A percentile compares a stretch with the other conserved stretches of the same genome.
Evolutionary conservation across 1,140 invertebrate species (phyloP).

Genomic region (Diabrotica undecimpunctata): DNA sequence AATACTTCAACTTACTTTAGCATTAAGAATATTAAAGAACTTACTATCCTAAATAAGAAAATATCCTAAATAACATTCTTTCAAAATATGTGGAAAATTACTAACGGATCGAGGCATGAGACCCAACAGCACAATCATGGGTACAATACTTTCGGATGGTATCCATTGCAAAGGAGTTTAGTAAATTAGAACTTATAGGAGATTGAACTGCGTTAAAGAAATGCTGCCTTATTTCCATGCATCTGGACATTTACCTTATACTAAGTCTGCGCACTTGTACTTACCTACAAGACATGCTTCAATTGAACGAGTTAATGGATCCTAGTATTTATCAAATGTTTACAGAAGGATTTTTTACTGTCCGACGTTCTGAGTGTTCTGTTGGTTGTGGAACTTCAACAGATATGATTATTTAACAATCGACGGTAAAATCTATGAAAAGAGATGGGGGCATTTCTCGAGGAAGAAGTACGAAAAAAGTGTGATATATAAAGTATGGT

Average conservation of each 20-base stretch:
- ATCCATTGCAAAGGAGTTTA: no score
- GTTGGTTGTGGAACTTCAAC: constrained; percentile 26
- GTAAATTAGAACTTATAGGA: no score
- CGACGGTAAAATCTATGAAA: constrained; percentile 48
- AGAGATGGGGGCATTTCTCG: constrained; percentile 44
- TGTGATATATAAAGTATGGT: constrained; percentile 45
- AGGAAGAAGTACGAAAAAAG: constrained; percentile 44
- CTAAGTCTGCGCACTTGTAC: constrained; percentile 11
- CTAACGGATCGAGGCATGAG: no score
- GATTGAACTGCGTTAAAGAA: no score
- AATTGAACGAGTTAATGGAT: constrained; percentile 15
- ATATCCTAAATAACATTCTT: no score
- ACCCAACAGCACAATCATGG: no score
- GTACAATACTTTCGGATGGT: no score
- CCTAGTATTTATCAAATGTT: constrained; percentile 16
- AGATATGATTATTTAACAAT: constrained; percentile 43
- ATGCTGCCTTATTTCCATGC: background rate
- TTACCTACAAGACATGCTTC: constrained; percentile 17
- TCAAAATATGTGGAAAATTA: no score
- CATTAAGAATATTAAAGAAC: no score
- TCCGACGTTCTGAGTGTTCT: constrained; percentile 17
- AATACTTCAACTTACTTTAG: no score
- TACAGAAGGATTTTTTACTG: background rate
- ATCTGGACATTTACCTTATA: background rate
- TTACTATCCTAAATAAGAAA: no score